Conservation (phyloP, 1,140 invertebrate genomes). For the Lethrus apterus region DNA sequence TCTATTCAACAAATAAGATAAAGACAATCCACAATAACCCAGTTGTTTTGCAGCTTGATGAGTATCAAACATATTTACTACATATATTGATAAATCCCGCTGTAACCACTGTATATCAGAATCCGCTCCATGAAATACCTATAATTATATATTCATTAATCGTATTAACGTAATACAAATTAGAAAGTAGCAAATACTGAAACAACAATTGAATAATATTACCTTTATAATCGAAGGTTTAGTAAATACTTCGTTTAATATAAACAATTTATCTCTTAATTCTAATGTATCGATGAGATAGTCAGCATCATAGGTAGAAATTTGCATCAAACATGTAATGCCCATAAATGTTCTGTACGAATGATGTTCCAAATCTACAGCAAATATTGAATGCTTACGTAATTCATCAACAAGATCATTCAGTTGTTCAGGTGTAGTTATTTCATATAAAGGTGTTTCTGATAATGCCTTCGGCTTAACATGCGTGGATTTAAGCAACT, state of each 20-base stretch:
- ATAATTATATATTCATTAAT: constrained; percentile 8
- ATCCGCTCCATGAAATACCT: constrained; percentile 89
- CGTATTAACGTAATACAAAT: no score
- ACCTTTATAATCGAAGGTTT: constrained; percentile 87
- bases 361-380: constrained; percentile 87
- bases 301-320: constrained; percentile 80
- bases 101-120: constrained; percentile 91
- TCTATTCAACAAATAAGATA: constrained; percentile 70
- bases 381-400: constrained; percentile 60
- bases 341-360: constrained; percentile 75
- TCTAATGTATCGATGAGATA: constrained; percentile 86
- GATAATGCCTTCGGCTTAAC: constrained; percentile 45
- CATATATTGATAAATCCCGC: constrained; percentile 87
- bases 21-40: constrained; percentile 62
- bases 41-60: constrained; percentile 76
- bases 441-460: constrained; percentile 57
- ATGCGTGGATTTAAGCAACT: constrained; percentile 44
- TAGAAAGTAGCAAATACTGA: no score
- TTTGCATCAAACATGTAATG: constrained; percentile 90
- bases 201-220: constrained; percentile 22
- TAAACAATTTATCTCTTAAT: constrained; percentile 72
- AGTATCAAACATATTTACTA: constrained; percentile 98
- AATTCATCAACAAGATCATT: constrained; percentile 60
- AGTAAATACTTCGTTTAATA: constrained; percentile 88
- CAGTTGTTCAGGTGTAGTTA: constrained; percentile 62